A percentile compares a stretch with the other conserved stretches of the same genome.
Evolutionary conservation across 1,140 invertebrate genomes (phyloP).

Genomic region (Drosophila novamexicana): DNA sequence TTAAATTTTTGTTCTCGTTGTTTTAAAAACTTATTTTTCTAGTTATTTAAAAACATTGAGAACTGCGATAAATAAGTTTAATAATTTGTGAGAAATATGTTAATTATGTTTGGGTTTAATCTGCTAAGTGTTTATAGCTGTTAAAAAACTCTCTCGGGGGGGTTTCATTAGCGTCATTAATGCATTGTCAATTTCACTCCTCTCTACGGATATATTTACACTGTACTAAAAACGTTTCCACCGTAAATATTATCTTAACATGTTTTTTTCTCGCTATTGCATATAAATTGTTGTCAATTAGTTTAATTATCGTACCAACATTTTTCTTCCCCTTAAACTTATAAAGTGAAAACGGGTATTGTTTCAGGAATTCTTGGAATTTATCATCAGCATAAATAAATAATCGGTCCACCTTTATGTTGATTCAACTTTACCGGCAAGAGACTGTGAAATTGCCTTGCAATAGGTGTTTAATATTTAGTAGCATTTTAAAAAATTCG

Average conservation of each 20-base stretch:
- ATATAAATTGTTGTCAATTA: conserved; percentile 66
- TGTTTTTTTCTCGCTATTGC: conserved; percentile 29
- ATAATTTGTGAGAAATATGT: too few species aligned
- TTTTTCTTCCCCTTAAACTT: conserved; percentile 26
- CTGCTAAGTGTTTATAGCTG: background rate
- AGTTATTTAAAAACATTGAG: background rate
- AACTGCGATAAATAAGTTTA: background rate
- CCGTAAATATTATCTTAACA: conserved; percentile 20
- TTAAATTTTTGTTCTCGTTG: background rate
- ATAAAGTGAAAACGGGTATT: too few species aligned
- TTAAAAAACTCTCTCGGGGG: conserved; percentile 14
- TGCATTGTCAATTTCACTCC: background rate
- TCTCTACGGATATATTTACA: conserved; percentile 42
- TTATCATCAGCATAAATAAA: too few species aligned
- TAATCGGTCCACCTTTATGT: background rate
- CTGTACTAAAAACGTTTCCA: conserved; percentile 39
- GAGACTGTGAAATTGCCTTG: too few species aligned
- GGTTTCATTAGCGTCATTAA: too few species aligned
- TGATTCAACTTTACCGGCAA: conserved; percentile 14
- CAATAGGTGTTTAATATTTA: too few species aligned
- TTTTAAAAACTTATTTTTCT: background rate
- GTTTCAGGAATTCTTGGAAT: too few species aligned
- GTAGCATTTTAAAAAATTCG: too few species aligned
- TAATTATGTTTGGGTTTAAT: background rate
- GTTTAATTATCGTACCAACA: conserved; percentile 61